Base-by-base conservation (phyloP, 2,888 invertebrate species). In the Xestia c-nigrum region DNA sequence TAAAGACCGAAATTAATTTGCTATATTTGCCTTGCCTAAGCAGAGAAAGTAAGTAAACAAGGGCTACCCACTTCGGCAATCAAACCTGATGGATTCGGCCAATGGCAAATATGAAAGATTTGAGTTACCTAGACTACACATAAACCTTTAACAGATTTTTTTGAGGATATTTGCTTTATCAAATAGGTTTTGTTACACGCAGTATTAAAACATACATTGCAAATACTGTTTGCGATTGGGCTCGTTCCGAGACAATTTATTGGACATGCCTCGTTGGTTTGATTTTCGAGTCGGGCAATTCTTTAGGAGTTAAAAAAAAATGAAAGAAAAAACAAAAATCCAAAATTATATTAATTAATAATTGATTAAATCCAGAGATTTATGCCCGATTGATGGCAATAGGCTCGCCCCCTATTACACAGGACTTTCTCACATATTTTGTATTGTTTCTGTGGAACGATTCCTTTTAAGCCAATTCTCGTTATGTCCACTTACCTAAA, bases 41-140 rank as follows among this genome's bases (percentile, higher is more conserved):
- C 7, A 5, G 2, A 10, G 21, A 31, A 38, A 38, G 65, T 55
- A 82, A 76, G 68, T 46, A 80, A 83, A 74, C 40, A 65, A 47
- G 14, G 43, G 38, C 16, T 65, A 76, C 74, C 46, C 55, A 72
- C 38, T 72, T 65, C 21, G 24, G 69, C 72, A 76, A 66, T 83
- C 50, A 74, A 80, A 72, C 61, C 65, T 74, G 72, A 76, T 80
- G 52, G 74, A 76, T 80, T 74, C 24, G 72, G 63, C 24, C 63
- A 9, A n/a, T 14, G 31, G 71, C 40, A 80, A 83, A 80, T 46
- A 76, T 40, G 43, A 57, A 50, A n/a, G 3, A 12, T 69, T 61
- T 43, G 59, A 61, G 5, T 40, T 50, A 64, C 24, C 14, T 38
- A 24, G 2, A n/a, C n/a, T 38, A 46, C 68, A 50, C 57, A 73